Evolutionary conservation across 1,140 invertebrate species (phyloP).

Genomic region (Chymomyza costata): DNA sequence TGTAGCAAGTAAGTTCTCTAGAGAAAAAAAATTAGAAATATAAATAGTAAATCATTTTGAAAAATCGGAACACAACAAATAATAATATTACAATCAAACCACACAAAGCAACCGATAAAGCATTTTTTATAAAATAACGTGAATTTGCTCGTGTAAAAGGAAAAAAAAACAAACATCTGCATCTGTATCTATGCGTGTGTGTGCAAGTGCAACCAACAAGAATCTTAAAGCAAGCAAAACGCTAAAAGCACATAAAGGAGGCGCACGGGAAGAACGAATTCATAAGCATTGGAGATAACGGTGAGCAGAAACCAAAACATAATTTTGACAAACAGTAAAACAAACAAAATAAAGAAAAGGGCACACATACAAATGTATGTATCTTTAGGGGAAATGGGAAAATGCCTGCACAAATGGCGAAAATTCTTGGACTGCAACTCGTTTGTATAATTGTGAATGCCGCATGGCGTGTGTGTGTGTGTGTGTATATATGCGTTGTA

Average conservation of each 20-base stretch:
- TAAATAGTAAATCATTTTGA: slow-evolving; percentile 46
- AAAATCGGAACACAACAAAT: slow-evolving; percentile 59
- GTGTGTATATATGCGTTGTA: slow-evolving; percentile 27
- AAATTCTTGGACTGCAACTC: slow-evolving; percentile 59
- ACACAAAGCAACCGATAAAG: slow-evolving; percentile 26
- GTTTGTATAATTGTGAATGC: slow-evolving; percentile 34
- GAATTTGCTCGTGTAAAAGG: slow-evolving; percentile 6
- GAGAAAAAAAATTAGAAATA: slow-evolving; percentile 53
- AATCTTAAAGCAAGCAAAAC: slow-evolving; percentile 12
- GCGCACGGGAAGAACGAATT: slow-evolving; percentile 11
- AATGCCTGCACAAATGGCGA: slow-evolving; percentile 41
- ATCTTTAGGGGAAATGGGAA: slow-evolving; percentile 32
- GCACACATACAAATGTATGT: too few relatives aligned
- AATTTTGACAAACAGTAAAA: too few relatives aligned
- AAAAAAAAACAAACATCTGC: slow-evolving; percentile 2
- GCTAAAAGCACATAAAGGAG: slow-evolving; percentile 11
- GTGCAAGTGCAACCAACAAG: too few relatives aligned
- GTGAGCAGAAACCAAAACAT: slow-evolving; percentile 27
- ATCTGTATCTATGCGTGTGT: slow-evolving; percentile 7
- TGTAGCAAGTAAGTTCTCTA: slow-evolving; percentile 68
- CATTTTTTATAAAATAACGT: slow-evolving; percentile 11
- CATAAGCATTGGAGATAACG: slow-evolving; percentile 28
- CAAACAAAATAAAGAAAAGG: too few relatives aligned
- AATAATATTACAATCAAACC: slow-evolving; percentile 16
- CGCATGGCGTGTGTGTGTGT: slow-evolving; percentile 8